Evolutionary conservation across 2,113 vertebrate genomes (phyloP).

Genomic region (Gallinago jamesoni): DNA sequence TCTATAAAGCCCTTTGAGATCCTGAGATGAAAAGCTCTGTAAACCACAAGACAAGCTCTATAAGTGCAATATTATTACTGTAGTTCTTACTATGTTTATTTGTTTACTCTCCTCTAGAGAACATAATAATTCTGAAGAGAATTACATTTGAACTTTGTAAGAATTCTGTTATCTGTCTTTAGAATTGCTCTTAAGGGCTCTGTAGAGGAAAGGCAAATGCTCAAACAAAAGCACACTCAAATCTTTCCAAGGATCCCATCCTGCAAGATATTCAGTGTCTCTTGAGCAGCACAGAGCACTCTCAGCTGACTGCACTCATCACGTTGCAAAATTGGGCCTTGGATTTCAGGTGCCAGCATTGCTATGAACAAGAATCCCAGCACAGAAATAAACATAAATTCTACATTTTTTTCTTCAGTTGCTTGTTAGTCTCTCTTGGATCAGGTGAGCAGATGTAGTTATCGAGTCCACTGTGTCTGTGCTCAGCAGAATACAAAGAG

Average conservation of each 20-base stretch:
- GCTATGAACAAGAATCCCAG: not conserved
- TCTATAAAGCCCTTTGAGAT: slow-evolving; percentile 35
- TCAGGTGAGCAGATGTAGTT: not conserved
- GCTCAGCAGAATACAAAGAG: not conserved
- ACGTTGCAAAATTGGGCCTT: not conserved
- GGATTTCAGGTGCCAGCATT: not conserved
- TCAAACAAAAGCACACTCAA: slow-evolving; percentile 48
- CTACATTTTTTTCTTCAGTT: not conserved
- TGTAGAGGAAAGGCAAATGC: slow-evolving; percentile 18
- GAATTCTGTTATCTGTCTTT: slow-evolving; percentile 34
- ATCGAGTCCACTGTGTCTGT: rapidly evolving
- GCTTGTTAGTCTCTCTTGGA: not conserved
- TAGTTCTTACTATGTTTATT: slow-evolving; percentile 27
- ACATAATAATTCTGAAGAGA: slow-evolving; percentile 54
- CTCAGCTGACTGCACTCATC: not conserved
- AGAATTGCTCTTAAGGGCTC: slow-evolving; percentile 42
- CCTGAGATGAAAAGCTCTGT: slow-evolving; percentile 32
- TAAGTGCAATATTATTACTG: slow-evolving; percentile 17
- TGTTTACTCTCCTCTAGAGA: slow-evolving; percentile 39
- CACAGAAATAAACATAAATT: not conserved
- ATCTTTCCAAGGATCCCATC: slow-evolving; percentile 17
- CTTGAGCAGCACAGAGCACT: slow-evolving; percentile 11
- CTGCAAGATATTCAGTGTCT: not conserved
- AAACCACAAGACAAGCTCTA: not conserved
- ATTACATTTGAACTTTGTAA: slow-evolving; percentile 59